A percentile compares a stretch with the other conserved stretches of the same genome.
phyloP scores from a whole-genome alignment of 2,797 vertebrate genomes.

The Ceyx erithaca region DNA sequence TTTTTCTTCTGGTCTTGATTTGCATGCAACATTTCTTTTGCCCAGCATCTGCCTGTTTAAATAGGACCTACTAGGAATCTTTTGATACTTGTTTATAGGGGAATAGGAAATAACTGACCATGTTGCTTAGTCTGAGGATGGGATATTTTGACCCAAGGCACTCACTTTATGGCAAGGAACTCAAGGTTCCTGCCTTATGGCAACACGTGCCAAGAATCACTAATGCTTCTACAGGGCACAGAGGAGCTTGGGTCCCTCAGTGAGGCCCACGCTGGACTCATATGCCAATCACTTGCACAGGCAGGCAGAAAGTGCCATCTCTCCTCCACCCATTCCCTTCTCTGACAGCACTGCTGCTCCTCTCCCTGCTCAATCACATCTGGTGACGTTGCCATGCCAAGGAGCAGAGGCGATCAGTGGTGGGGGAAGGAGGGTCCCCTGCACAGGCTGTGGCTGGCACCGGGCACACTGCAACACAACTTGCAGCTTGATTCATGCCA shows the following conservation, averaged over 20 bases:
- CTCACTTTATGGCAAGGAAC: not conserved
- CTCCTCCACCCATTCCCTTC: not conserved
- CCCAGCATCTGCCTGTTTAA: not conserved
- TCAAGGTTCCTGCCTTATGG: not conserved
- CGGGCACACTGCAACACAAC: not conserved
- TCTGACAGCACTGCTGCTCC: not conserved
- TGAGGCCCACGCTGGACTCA: rapidly evolving
- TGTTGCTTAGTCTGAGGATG: not conserved
- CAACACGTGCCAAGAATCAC: rapidly evolving
- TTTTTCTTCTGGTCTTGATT: not conserved
- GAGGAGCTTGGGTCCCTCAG: not conserved
- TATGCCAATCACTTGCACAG: not conserved
- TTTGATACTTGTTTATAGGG: not conserved
- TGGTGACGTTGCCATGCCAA: not conserved
- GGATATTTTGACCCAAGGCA: not conserved
- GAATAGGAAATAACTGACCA: not conserved
- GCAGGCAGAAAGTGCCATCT: not conserved
- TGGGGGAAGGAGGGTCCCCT: not conserved
- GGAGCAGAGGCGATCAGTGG: not conserved
- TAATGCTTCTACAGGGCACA: not conserved
- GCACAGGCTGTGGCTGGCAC: not conserved
- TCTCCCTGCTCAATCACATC: not conserved
- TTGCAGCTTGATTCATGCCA: not conserved
- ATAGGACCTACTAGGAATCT: not conserved
- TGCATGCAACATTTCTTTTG: not conserved